A percentile compares a stretch with the other conserved stretches of the same genome.
Conservation (phyloP, 2,888 invertebrate genomes). For the Drosophila parthenogenetica region DNA sequence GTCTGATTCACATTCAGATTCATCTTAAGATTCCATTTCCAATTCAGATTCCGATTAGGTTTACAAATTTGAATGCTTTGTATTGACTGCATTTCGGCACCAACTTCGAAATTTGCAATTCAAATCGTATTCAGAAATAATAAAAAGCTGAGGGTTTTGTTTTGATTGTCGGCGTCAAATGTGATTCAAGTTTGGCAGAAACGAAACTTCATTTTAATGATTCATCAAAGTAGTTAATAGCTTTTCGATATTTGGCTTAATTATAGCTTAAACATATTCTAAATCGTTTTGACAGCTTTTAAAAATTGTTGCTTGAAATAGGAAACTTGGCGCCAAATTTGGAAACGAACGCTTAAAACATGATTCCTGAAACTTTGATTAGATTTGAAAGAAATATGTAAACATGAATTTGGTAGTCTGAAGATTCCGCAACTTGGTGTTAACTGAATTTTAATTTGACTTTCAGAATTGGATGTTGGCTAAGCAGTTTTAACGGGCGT, state of each 20-base stretch:
- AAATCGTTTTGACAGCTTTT: conserved; percentile 61
- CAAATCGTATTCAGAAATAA: conserved; percentile 52
- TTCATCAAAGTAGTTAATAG: conserved; percentile 75
- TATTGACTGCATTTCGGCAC: conserved; percentile 68
- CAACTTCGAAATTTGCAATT: conserved; percentile 66
- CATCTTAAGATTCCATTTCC: no score
- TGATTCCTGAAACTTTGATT: conserved; percentile 53
- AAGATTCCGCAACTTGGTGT: conserved; percentile 37
- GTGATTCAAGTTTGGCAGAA: conserved; percentile 51
- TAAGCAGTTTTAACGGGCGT: conserved; percentile 20
- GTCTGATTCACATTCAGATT: conserved; percentile 41
- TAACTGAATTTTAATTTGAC: conserved; percentile 41
- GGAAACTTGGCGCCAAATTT: conserved; percentile 37
- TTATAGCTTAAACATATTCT: conserved; percentile 62
- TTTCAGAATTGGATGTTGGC: conserved; percentile 29
- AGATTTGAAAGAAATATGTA: conserved; percentile 15
- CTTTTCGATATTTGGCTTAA: conserved; percentile 63
- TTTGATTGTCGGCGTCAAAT: conserved; percentile 54
- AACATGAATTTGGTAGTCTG: neutral
- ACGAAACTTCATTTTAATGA: conserved; percentile 68
- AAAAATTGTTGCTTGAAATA: conserved; percentile 16
- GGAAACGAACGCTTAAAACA: conserved; percentile 29
- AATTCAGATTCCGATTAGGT: conserved; percentile 36
- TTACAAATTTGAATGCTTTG: conserved; percentile 73
- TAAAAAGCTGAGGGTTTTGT: conserved; percentile 32